Conservation (phyloP, 1,140 invertebrate species). For the Pseudomyrmex dendroicus region DNA sequence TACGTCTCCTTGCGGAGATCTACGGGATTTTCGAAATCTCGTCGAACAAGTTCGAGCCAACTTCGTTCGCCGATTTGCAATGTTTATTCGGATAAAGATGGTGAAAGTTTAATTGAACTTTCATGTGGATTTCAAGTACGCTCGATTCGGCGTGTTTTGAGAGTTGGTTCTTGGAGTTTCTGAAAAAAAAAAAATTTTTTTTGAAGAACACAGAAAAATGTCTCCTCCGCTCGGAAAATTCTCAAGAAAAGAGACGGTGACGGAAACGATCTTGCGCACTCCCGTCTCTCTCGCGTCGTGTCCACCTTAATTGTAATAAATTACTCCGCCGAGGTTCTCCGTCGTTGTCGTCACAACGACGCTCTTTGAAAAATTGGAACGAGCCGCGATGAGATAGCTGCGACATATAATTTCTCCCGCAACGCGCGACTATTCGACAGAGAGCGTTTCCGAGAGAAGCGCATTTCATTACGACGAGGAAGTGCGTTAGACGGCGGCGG, state of each 20-base stretch:
- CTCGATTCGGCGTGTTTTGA: background rate
- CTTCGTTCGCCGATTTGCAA: background rate
- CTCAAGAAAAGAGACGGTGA: background rate
- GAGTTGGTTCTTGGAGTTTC: background rate
- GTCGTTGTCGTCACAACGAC: background rate
- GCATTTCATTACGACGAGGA: constrained; percentile 49
- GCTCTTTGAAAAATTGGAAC: constrained; percentile 29
- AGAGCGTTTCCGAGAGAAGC: background rate
- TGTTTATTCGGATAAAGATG: background rate
- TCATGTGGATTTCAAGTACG: background rate
- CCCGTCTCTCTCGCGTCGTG: too few species aligned
- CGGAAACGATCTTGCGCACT: too few species aligned
- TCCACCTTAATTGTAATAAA: constrained; percentile 4
- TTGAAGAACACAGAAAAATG: too few species aligned
- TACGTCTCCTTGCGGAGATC: background rate
- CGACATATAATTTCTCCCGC: constrained; percentile 13
- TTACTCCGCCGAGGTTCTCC: background rate
- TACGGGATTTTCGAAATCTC: constrained; percentile 10
- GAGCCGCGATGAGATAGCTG: background rate
- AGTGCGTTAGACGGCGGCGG: constrained; percentile 22
- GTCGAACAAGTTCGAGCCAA: constrained; percentile 23
- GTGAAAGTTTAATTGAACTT: constrained; percentile 40
- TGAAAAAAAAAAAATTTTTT: too few species aligned
- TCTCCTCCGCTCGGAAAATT: too few species aligned
- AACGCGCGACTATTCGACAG: constrained; percentile 10